Conservation (phyloP, 2,888 invertebrate species). For the Eupelmus urozonus region DNA sequence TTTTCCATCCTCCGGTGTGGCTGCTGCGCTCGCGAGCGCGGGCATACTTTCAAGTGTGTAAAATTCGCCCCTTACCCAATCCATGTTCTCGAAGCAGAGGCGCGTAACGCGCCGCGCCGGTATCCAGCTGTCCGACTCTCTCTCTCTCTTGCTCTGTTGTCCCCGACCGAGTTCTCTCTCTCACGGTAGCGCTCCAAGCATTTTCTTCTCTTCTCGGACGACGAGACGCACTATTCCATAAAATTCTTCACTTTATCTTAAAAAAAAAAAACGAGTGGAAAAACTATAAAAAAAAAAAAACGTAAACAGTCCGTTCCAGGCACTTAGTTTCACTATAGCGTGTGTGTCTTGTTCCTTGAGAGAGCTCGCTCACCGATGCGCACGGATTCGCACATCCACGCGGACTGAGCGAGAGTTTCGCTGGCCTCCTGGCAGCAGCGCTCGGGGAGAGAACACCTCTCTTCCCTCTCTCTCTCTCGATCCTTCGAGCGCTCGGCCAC, state of each 20-base stretch:
- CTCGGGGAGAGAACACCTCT: conserved; percentile 9
- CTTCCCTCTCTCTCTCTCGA: conserved; percentile 18
- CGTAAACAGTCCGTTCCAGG: neutral
- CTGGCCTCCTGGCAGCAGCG: conserved; percentile 8
- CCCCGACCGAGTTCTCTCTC: conserved; percentile 21
- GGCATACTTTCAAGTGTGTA: neutral
- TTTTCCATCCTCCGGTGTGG: no score
- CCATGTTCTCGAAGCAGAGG: conserved; percentile 47
- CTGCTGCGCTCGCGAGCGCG: no score
- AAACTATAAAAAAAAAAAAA: neutral
- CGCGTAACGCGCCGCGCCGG: conserved; percentile 47
- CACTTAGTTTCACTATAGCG: neutral
- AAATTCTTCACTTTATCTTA: no score
- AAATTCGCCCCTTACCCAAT: conserved; percentile 52
- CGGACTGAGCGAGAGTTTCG: conserved; percentile 49
- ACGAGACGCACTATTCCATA: no score
- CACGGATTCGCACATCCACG: conserved; percentile 60
- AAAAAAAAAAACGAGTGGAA: no score
- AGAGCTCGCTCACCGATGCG: conserved; percentile 42
- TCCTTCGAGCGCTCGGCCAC: conserved; percentile 61
- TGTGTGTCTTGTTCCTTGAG: no score
- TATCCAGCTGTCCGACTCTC: conserved; percentile 26
- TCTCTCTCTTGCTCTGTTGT: conserved; percentile 40
- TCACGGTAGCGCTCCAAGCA: conserved; percentile 36
- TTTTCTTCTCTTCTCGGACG: conserved; percentile 14